These are phyloP conservation scores for Germaria angustata DNA, from an alignment of 2,888 invertebrate species.

Conservation along the genomic window DNA sequence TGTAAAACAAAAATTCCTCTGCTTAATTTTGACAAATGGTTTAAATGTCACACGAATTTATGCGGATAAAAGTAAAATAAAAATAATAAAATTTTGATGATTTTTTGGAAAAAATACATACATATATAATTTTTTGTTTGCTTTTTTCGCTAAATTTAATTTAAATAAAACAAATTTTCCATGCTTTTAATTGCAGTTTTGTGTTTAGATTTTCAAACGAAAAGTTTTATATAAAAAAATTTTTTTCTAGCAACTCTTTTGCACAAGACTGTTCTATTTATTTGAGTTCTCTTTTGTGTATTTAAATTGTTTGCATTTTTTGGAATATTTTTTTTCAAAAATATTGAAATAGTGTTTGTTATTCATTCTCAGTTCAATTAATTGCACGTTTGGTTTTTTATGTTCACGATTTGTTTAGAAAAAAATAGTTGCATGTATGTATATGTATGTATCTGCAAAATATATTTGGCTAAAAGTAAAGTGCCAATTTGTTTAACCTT, in stretches of 20 bases:
- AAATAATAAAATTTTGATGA: slow-evolving; percentile 14
- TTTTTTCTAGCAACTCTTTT: background rate
- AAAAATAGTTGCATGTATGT: background rate
- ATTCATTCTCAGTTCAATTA: slow-evolving; percentile 39
- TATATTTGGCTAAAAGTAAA: slow-evolving; percentile 22
- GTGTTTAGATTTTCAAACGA: slow-evolving; percentile 21
- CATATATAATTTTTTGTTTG: no score
- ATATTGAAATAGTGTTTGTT: slow-evolving; percentile 20
- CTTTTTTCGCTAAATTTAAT: no score
- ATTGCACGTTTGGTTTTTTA: slow-evolving; percentile 3
- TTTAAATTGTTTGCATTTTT: slow-evolving; percentile 15
- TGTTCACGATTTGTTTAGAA: background rate
- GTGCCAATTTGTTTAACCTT: slow-evolving; percentile 62
- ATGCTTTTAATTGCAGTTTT: slow-evolving; percentile 35
- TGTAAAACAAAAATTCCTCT: background rate
- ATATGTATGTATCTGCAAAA: background rate
- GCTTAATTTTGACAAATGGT: background rate
- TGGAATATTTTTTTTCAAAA: background rate
- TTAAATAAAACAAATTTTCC: slow-evolving; percentile 1
- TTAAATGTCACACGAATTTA: background rate
- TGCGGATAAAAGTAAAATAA: background rate
- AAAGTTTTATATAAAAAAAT: background rate
- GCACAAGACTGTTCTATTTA: slow-evolving; percentile 10
- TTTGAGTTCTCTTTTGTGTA: slow-evolving; percentile 26
- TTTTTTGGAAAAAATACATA: background rate